A percentile compares a stretch with the other conserved stretches of the same genome.
Evolutionary conservation across 2,113 vertebrate genomes (phyloP).

Genomic region (Eolophus roseicapilla): DNA sequence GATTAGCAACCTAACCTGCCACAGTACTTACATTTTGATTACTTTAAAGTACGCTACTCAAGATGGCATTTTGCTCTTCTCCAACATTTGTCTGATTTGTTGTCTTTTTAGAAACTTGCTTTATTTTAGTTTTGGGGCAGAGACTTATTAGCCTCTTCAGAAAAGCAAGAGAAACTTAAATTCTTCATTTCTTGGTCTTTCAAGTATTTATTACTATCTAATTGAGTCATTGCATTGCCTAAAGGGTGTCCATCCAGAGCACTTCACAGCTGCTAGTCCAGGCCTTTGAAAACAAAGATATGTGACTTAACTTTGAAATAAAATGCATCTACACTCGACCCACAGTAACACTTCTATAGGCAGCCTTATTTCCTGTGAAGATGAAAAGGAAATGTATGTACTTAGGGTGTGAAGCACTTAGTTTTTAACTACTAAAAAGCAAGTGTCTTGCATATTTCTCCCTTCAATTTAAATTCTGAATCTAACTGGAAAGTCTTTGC

Average conservation of each 20-base stretch:
- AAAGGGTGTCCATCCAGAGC: neutral
- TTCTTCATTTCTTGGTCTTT: neutral
- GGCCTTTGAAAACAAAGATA: neutral
- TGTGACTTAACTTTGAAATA: neutral
- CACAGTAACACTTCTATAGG: neutral
- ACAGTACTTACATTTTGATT: neutral
- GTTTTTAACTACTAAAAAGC: neutral
- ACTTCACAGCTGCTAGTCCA: neutral
- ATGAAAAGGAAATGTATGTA: constrained; percentile 47
- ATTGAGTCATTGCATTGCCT: neutral
- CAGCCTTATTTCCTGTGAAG: constrained; percentile 54
- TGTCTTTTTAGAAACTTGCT: neutral
- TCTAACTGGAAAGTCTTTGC: constrained; percentile 21
- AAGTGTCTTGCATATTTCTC: neutral
- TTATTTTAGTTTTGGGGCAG: neutral
- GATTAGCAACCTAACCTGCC: neutral
- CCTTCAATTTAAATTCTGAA: constrained; percentile 7
- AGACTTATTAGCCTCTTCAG: neutral
- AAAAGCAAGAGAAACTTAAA: neutral
- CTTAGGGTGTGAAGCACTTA: constrained; percentile 7
- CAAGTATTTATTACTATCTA: neutral
- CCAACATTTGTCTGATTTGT: neutral
- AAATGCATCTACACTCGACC: neutral
- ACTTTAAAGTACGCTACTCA: neutral
- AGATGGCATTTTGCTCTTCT: neutral